Percentiles rank a stretch among this genome's conserved stretches.
Evolutionary conservation across 2,797 vertebrate species (phyloP).

Genomic region (Salmo trutta): DNA sequence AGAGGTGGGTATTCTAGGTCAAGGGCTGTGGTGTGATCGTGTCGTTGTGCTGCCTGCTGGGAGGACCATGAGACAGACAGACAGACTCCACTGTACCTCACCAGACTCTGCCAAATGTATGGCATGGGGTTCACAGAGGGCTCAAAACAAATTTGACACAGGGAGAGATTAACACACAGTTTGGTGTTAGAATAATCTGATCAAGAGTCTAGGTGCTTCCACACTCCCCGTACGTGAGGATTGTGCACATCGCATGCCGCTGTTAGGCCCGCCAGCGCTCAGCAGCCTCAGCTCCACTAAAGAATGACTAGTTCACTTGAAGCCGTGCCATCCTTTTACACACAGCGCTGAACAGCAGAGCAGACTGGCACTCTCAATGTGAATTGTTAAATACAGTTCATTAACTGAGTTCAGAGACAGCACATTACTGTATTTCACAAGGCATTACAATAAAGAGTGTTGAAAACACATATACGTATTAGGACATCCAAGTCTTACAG

Average conservation of each 20-base stretch:
- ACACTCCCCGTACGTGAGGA: conserved; percentile 39
- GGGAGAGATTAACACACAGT: conserved; percentile 48
- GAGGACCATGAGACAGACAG: background rate
- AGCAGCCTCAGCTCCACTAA: conserved; percentile 18
- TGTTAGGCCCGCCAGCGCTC: conserved; percentile 33
- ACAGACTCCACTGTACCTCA: background rate
- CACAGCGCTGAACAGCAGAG: conserved; percentile 37
- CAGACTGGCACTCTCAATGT: conserved; percentile 38
- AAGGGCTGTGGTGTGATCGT: conserved; percentile 52
- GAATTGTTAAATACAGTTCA: conserved; percentile 48
- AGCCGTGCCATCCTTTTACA: conserved; percentile 41
- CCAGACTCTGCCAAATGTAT: conserved; percentile 7
- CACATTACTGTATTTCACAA: conserved; percentile 1
- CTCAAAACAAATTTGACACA: conserved; percentile 48
- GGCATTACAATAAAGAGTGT: conserved; percentile 8
- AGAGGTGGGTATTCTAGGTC: conserved; percentile 58
- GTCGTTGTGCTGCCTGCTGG: conserved; percentile 58
- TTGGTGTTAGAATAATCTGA: conserved; percentile 43
- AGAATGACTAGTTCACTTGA: conserved; percentile 51
- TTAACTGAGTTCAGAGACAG: conserved; percentile 33
- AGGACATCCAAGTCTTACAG: background rate
- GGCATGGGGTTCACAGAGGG: conserved; percentile 45
- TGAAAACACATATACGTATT: conserved; percentile 9
- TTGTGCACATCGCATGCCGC: conserved; percentile 28
- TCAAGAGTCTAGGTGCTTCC: conserved; percentile 34